Percentiles rank a stretch among this genome's conserved stretches.
Conservation (phyloP, 2,888 invertebrate species). For the Polyommatus iphigenia region DNA sequence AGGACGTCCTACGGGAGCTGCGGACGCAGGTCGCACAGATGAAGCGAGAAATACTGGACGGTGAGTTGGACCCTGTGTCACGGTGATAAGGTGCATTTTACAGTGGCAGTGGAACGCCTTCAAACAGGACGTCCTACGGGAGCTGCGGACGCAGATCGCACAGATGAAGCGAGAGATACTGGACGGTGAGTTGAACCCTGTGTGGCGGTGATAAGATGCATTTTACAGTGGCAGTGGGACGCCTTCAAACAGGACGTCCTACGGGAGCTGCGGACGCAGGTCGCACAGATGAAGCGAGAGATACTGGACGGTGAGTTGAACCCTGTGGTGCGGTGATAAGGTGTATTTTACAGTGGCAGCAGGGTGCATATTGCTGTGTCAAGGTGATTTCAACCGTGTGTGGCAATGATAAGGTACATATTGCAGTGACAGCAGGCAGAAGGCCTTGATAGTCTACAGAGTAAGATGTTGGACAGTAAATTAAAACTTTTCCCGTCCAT, state of each 20-base stretch:
- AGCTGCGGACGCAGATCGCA: conserved; percentile 93
- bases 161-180: conserved; percentile 97
- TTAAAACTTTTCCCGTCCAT: too few species aligned
- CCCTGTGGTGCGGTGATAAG: too few species aligned
- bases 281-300: conserved; percentile 95
- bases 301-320: conserved; percentile 92
- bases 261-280: conserved; percentile 93
- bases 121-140: conserved; percentile 95
- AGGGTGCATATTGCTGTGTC: too few species aligned
- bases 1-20: conserved; percentile 95
- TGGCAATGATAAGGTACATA: too few species aligned
- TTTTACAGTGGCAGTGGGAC: conserved; percentile 82
- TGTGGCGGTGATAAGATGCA: too few species aligned
- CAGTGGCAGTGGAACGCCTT: conserved; percentile 87
- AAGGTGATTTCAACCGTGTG: too few species aligned
- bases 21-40: conserved; percentile 93
- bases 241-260: conserved; percentile 95
- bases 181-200: conserved; percentile 85
- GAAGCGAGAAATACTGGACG: conserved; percentile 97
- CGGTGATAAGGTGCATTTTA: too few species aligned
- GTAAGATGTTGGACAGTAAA: too few species aligned
- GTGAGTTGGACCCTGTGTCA: conserved; percentile 71
- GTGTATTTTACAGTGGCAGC: too few species aligned
- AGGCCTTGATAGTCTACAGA: too few species aligned
- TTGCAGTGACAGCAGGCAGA: neutral